A percentile compares a stretch with the other conserved stretches of the same genome.
phyloP scores from a whole-genome alignment of 64 coral and sea anemone species.

The Porites lutea region DNA sequence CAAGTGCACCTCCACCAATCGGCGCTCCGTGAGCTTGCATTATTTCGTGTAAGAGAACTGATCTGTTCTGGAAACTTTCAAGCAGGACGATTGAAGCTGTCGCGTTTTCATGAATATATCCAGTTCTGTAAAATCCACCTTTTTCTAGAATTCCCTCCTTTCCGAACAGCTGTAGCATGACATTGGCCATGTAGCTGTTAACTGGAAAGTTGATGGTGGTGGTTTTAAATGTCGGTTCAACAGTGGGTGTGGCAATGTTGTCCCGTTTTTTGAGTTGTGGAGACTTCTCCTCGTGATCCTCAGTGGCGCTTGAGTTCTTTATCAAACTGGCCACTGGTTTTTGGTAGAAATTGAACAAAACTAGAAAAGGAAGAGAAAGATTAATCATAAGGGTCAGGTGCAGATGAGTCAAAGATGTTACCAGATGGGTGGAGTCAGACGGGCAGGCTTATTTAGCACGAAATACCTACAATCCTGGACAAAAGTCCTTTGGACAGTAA shows the following conservation, averaged over 20 bases:
- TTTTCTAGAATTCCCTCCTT: constrained; percentile 57
- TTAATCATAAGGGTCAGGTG: too few species aligned
- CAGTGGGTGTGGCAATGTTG: neutral
- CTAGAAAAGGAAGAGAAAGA: neutral
- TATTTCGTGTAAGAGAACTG: constrained; percentile 49
- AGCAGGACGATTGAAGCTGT: constrained; percentile 29
- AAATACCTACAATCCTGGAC: too few species aligned
- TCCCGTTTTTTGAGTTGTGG: constrained; percentile 25
- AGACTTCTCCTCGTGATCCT: neutral
- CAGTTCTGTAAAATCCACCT: constrained; percentile 61
- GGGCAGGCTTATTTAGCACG: too few species aligned
- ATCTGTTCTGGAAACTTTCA: constrained; percentile 47
- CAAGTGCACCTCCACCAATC: neutral
- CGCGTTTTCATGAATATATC: constrained; percentile 36
- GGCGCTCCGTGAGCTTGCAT: neutral
- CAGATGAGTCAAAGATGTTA: too few species aligned
- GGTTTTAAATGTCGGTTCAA: constrained; percentile 7
- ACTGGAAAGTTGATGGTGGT: constrained; percentile 37
- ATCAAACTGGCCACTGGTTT: constrained; percentile 1
- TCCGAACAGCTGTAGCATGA: constrained; percentile 64
- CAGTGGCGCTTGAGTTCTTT: constrained; percentile 11
- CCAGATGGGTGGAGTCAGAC: too few species aligned
- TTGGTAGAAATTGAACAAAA: constrained; percentile 5
- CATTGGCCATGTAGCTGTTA: constrained; percentile 46
- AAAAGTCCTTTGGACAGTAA: too few species aligned